Base-by-base conservation (phyloP, 2,888 invertebrate species). In the Amphipoea oculea region DNA sequence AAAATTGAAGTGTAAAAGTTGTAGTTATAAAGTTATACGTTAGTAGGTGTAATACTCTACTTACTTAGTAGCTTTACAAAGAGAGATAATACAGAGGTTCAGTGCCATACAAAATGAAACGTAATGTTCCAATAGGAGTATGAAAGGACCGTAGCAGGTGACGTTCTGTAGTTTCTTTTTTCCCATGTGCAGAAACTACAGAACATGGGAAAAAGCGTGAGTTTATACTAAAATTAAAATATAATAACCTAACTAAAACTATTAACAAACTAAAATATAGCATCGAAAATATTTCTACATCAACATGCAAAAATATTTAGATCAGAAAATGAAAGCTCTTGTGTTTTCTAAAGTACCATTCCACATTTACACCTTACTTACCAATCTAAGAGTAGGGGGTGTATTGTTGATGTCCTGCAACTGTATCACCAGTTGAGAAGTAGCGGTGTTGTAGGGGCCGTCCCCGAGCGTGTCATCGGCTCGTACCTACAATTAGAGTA, bases 331-430 rank as follows among this genome's bases (percentile, higher is more conserved):
- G 20, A 63, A 2, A 42, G 51, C 1, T 29, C 20, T 23, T n/a
- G n/a, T 65, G 76, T 12, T 48, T 48, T 48, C 48, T 48, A 48
- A 48, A 48, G 57, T 48, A 14, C 23, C 2, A n/a, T 48, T n/a
- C n/a, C n/a, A n/a, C n/a, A n/a, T n/a, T n/a, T 40, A 7, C n/a
- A 6, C 1, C 11, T 23, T 36, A 9, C 95, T 95, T 94, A 98
- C 98, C 96, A 98, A 93, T 80, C 95, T 93, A 23, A 98, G 96
- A 65, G 96, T 96, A 0, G 98, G 98, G 0, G 97, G 97, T 77
- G 98, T 98, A 92, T 98, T 98, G 93, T 98, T 98, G 67, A 98
- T 97, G 93, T 98, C 98, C 11, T 94, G 89, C 0, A 98, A 96
- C 75, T 97, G 95, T 60, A 98, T 97, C 45, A 96, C 96, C 17